Evolutionary conservation across 2,113 vertebrate genomes (phyloP), one percentile per base, ranked within the genome.

Genomic region (Scophthalmus maximus): DNA sequence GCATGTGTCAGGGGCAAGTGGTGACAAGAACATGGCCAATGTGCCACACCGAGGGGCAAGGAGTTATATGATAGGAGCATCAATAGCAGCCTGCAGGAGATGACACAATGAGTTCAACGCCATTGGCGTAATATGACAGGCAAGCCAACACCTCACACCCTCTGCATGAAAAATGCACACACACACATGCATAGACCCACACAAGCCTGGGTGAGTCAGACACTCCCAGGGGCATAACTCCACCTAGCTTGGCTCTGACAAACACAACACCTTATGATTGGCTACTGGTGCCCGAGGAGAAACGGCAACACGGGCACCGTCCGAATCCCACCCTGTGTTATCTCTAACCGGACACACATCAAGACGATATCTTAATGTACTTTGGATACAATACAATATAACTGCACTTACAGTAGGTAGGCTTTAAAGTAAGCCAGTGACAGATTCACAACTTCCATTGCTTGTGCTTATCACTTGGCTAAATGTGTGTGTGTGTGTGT

Each of bases 211-310:
- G 77, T 92, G 91, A 92, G 84, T 90, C 87, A 90, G 73, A 84
- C 65, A 63, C 78, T 85, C 89, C 84, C 82, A 78, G 76, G 84
- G 85, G 84, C 84, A 79, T 76, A 81, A 89, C 86, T 82, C 60
- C 88, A 87, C 90, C 88, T 82, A 83, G 81, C 83, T 78, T 86
- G 80, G 78, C 86, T 80, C 77, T 82, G 85, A 89, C 81, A 91
- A 90, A 91, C 83, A 87, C 87, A 84, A 83, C 89, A 89, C 89
- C 91, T 91, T 89, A 85, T 89, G 89, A 70, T 78, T 86, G 72
- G 75, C 73, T 79, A 83, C 81, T 76, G 76, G 72, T 80, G 81
- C 84, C 87, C 63, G 63, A 86, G 74, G 86, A 84, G 40, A 74
- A 72, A 67, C 62, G 47, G 68, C 42, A 60, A 67, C 50, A 61